A percentile compares a stretch with the other conserved stretches of the same genome.
Conservation (phyloP, 2,113 vertebrate species). For the Gracilinanus agilis region DNA sequence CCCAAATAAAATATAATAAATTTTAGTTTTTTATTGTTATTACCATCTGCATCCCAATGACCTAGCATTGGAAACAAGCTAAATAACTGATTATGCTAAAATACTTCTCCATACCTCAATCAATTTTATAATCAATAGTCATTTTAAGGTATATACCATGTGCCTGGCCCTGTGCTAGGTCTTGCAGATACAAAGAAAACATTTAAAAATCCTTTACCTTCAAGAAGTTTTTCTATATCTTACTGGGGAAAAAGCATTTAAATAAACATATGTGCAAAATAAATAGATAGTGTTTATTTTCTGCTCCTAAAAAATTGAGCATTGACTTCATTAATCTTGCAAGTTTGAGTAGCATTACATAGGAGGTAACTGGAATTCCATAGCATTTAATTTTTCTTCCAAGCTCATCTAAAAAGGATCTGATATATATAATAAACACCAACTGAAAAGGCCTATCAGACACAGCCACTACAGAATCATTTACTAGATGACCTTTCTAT, state of each 20-base stretch:
- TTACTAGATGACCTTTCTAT: not conserved
- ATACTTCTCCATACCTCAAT: not conserved
- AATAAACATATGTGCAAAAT: not conserved
- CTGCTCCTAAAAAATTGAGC: not conserved
- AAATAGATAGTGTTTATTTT: not conserved
- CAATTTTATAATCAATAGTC: not conserved
- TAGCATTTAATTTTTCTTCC: not conserved
- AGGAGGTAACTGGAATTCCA: not conserved
- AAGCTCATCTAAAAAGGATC: not conserved
- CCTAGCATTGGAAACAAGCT: not conserved
- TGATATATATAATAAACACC: not conserved
- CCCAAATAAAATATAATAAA: not conserved
- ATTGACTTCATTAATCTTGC: conserved; percentile 8
- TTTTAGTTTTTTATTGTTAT: not conserved
- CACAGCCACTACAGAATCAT: not conserved
- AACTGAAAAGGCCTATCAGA: not conserved
- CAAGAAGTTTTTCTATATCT: not conserved
- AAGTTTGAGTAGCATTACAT: not conserved
- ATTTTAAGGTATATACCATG: not conserved
- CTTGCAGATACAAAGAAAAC: not conserved
- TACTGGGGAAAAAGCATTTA: not conserved
- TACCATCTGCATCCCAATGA: not conserved
- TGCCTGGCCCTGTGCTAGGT: not conserved
- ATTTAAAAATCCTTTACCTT: not conserved
- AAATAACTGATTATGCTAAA: not conserved